These are phyloP conservation scores for Morpho helenor DNA, from an alignment of 2,888 invertebrate genomes.

Conservation along the genomic window DNA sequence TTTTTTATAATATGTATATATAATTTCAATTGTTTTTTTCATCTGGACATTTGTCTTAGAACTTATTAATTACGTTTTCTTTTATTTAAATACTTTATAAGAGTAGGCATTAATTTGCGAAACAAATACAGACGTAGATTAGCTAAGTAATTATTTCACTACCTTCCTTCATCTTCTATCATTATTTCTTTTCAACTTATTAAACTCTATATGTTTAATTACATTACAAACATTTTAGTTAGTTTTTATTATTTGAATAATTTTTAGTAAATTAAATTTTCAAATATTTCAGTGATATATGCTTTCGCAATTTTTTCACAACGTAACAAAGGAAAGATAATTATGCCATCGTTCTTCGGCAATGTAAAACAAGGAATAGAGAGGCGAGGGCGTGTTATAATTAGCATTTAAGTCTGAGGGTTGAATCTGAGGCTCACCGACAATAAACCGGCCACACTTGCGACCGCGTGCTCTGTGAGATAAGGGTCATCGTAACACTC, in stretches of 20 bases:
- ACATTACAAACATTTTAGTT: too few relatives aligned
- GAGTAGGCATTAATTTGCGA: neutral
- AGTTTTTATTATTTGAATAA: too few relatives aligned
- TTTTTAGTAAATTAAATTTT: too few relatives aligned
- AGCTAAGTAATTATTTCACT: too few relatives aligned
- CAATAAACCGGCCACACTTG: slow-evolving; percentile 64
- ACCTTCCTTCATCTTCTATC: too few relatives aligned
- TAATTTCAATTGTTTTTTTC: slow-evolving; percentile 31
- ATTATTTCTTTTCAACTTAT: too few relatives aligned
- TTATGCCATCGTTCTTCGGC: neutral
- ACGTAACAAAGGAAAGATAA: neutral
- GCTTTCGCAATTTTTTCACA: too few relatives aligned
- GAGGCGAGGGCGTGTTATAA: slow-evolving; percentile 41
- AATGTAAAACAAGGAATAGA: slow-evolving; percentile 20
- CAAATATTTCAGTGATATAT: too few relatives aligned
- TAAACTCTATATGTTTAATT: too few relatives aligned
- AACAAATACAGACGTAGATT: too few relatives aligned
- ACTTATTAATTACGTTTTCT: neutral
- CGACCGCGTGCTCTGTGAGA: slow-evolving; percentile 52
- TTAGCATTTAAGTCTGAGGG: slow-evolving; percentile 49
- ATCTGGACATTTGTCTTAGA: too few relatives aligned
- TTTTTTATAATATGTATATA: too few relatives aligned
- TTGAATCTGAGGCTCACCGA: slow-evolving; percentile 42
- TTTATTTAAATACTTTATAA: slow-evolving; percentile 5
- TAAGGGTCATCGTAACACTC: slow-evolving; percentile 66